A percentile compares a stretch with the other conserved stretches of the same genome.
phyloP scores from a whole-genome alignment of 2,797 vertebrate genomes.

The Alcedo atthis region DNA sequence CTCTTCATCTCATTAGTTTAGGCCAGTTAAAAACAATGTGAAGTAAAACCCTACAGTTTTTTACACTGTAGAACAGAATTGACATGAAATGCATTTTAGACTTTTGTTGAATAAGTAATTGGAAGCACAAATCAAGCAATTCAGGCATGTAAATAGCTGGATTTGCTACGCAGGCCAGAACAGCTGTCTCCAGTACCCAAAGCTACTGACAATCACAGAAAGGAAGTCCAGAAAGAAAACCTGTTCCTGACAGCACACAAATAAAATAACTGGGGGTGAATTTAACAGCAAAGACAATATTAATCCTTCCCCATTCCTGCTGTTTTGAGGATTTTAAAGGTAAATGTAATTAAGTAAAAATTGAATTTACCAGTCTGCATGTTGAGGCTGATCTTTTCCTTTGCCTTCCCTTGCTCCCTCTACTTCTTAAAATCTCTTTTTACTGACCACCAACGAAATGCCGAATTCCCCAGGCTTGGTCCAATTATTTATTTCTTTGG shows the following conservation, averaged over 20 bases:
- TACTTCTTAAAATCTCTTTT: neutral
- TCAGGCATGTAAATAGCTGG: neutral
- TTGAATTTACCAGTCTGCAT: neutral
- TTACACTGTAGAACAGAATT: neutral
- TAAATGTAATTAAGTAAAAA: conserved; percentile 1
- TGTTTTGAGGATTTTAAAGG: neutral
- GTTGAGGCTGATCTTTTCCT: neutral
- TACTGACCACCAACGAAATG: neutral
- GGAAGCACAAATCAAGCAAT: neutral
- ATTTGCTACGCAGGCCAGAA: neutral
- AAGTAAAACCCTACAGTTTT: neutral
- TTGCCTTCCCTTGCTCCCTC: neutral
- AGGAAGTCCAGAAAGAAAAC: neutral
- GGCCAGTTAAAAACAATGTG: neutral
- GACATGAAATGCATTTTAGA: neutral
- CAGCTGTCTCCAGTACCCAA: neutral
- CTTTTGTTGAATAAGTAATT: neutral
- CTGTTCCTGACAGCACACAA: neutral
- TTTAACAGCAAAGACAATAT: neutral
- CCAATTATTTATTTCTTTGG: neutral
- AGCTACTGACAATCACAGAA: neutral
- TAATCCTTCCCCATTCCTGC: conserved; percentile 15
- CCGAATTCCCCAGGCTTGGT: neutral
- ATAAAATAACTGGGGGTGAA: neutral
- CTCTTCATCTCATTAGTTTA: neutral